A percentile compares a stretch with the other conserved stretches of the same genome.
Evolutionary conservation across 2,797 vertebrate species (phyloP).

Genomic region (Squalus acanthias): DNA sequence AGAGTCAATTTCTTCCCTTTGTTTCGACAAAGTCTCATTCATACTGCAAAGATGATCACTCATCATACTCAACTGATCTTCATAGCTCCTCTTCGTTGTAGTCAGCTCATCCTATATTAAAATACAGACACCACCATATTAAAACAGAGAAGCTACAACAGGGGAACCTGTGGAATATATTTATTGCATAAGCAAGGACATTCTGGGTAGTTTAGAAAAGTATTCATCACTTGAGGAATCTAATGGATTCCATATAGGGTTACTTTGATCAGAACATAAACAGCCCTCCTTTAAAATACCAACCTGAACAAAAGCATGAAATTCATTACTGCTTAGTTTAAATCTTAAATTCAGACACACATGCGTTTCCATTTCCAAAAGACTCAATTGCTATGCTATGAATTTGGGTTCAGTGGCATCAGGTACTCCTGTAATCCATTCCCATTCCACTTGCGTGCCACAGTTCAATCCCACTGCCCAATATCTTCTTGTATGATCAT

Average conservation of each 20-base stretch:
- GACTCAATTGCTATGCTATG: neutral
- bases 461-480: neutral
- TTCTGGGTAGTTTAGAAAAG: neutral
- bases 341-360: neutral
- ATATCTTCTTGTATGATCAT: neutral
- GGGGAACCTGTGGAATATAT: neutral
- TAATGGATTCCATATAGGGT: neutral
- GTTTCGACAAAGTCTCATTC: slow-evolving; percentile 94
- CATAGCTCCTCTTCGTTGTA: slow-evolving; percentile 94
- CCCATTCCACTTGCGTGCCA: neutral
- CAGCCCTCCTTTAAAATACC: neutral
- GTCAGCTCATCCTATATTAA: slow-evolving; percentile 79
- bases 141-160: neutral
- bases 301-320: neutral
- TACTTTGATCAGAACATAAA: neutral
- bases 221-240: neutral
- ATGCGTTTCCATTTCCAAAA: neutral
- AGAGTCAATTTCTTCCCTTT: slow-evolving; percentile 93
- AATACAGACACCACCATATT: neutral
- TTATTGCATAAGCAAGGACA: neutral
- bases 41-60: slow-evolving; percentile 97
- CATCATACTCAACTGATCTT: slow-evolving; percentile 98
- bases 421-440: neutral
- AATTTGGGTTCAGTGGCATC: neutral
- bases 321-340: neutral